Evolutionary conservation across 2,797 vertebrate species (phyloP).

Genomic region (Miichthys miiuy): DNA sequence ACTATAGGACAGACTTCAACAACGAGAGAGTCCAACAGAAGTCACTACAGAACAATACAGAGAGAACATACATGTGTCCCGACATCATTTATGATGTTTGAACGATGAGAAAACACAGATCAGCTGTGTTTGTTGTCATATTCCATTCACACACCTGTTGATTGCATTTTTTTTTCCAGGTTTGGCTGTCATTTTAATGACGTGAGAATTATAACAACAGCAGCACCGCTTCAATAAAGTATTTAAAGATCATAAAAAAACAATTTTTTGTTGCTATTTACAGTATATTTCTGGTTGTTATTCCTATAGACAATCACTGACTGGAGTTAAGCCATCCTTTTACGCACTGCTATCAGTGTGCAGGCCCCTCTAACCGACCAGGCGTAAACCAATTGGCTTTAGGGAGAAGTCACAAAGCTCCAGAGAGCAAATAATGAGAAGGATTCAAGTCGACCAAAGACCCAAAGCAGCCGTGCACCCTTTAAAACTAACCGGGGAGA

Average conservation of each 20-base stretch:
- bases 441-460: constrained; percentile 63
- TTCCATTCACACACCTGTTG: neutral
- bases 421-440: constrained; percentile 72
- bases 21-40: constrained; percentile 62
- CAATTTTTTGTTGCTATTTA: neutral
- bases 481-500: constrained; percentile 61
- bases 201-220: neutral
- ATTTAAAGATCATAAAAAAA: neutral
- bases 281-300: neutral
- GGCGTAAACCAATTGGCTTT: constrained; percentile 76
- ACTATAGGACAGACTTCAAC: constrained; percentile 66
- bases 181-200: neutral
- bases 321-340: constrained; percentile 32
- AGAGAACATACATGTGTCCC: neutral
- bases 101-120: neutral
- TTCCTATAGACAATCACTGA: neutral
- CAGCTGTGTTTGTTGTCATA: neutral
- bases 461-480: constrained; percentile 50
- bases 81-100: neutral
- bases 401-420: constrained; percentile 82
- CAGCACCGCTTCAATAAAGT: neutral
- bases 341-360: constrained; percentile 47
- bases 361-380: constrained; percentile 50
- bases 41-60: constrained; percentile 50
- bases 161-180: neutral